phyloP scores from a whole-genome alignment of 1,140 invertebrate genomes.

The Heliconius melpomene region DNA sequence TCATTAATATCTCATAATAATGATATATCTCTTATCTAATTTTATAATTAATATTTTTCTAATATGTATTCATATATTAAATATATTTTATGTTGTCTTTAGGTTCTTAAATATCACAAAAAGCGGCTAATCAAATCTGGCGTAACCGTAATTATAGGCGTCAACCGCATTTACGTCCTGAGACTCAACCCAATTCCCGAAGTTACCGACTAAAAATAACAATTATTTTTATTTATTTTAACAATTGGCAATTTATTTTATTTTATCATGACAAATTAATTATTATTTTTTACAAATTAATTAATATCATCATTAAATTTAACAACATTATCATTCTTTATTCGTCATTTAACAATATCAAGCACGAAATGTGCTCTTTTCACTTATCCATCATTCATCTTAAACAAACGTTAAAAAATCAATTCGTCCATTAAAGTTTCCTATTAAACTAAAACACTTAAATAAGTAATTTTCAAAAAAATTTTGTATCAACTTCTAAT shows the following conservation, averaged over 20 bases:
- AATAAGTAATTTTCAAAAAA: background rate
- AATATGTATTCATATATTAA: background rate
- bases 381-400: background rate
- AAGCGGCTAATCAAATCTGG: background rate
- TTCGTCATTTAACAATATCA: background rate
- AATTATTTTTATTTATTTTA: slow-evolving; percentile 1
- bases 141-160: background rate
- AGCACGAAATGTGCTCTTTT: background rate
- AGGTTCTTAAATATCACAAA: background rate
- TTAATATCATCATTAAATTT: no score
- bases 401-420: background rate
- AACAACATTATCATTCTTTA: background rate
- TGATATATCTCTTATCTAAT: no score
- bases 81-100: background rate
- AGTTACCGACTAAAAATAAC: background rate
- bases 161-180: background rate
- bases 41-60: background rate
- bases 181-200: background rate
- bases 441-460: background rate
- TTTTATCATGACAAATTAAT: background rate
- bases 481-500: background rate
- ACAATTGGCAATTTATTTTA: slow-evolving; percentile 10
- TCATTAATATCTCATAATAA: background rate
- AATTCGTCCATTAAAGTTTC: background rate
- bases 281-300: no score